phyloP scores from a whole-genome alignment of 2,888 invertebrate species.

The Aethes cnicana region DNA sequence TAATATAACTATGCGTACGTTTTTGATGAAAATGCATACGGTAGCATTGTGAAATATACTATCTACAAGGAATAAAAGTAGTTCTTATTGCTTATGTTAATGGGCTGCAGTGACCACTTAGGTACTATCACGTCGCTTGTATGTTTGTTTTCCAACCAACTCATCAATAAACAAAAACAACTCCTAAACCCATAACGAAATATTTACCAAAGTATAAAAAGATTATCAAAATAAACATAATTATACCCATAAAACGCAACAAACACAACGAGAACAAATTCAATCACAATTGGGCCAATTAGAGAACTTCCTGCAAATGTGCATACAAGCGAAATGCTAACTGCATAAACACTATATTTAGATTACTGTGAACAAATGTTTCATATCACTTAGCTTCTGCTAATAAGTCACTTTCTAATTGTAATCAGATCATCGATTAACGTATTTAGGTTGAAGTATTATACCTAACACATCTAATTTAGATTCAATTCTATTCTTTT shows the following conservation, averaged over 20 bases:
- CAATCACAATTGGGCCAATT: constrained; percentile 23
- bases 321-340: constrained; percentile 20
- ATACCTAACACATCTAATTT: too few relatives aligned
- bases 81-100: too few relatives aligned
- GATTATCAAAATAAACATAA: background rate
- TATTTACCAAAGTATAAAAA: background rate
- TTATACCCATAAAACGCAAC: background rate
- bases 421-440: too few relatives aligned
- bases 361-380: background rate
- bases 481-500: too few relatives aligned
- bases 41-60: background rate
- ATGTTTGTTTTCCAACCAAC: too few relatives aligned
- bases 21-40: constrained; percentile 6
- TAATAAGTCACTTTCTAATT: constrained; percentile 7
- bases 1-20: constrained; percentile 5
- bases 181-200: background rate
- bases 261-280: background rate
- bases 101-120: too few relatives aligned
- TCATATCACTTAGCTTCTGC: constrained; percentile 2
- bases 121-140: too few relatives aligned
- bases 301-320: constrained; percentile 15
- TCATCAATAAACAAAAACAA: background rate
- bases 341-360: constrained; percentile 7
- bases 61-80: background rate
- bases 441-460: too few relatives aligned